Base-by-base conservation (phyloP, 2,113 vertebrate genomes). In the Mastomys coucha region DNA sequence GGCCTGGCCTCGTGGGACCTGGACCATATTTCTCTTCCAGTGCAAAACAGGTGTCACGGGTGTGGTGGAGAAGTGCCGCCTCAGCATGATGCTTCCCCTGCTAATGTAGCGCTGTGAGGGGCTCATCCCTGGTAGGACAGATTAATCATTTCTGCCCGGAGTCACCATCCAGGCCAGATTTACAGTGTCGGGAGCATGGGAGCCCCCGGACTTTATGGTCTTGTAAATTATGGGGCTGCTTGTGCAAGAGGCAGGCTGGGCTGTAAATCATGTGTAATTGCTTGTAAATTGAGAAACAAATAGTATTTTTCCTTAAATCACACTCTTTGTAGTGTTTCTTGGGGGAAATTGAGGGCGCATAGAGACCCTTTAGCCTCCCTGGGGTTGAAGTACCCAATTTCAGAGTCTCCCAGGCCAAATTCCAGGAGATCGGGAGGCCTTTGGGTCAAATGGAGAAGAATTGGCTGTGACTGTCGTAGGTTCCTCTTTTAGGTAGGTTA, bases 201-300 rank as follows among this genome's bases (percentile, higher is more conserved):
- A 97, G 98, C 97, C 98, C 97, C 98, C 77, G 92, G 82, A 97
- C 98, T 99, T 99, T 98, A 99, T 98, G 98, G 98, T 98, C 98
- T 98, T 98, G 98, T 99, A 98, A 99, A 99, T 99, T 98, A 98
- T 96, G 77, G 97, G 91, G 94, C 97, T 97, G 98, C 98, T 98
- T 98, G 98, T 98, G 98, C 97, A 98, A 97, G 93, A 98, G 97
- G 97, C 97, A 98, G 98, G 96, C 97, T 97, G 94, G 95, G 89
- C 97, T 95, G 97, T 98, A 98, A 98, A 99, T 98, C 98, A 98
- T 97, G 98, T 91, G 97, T 98, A 98, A 98, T 98, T 97, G 98
- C 98, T 98, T 98, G 98, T 98, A 98, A 98, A 98, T 98, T 98
- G 98, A 98, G 98, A 98, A 98, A 98, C 98, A 98, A 99, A 98